Base-by-base conservation (phyloP, 2,888 invertebrate species). In the Pyrgus malvae region DNA sequence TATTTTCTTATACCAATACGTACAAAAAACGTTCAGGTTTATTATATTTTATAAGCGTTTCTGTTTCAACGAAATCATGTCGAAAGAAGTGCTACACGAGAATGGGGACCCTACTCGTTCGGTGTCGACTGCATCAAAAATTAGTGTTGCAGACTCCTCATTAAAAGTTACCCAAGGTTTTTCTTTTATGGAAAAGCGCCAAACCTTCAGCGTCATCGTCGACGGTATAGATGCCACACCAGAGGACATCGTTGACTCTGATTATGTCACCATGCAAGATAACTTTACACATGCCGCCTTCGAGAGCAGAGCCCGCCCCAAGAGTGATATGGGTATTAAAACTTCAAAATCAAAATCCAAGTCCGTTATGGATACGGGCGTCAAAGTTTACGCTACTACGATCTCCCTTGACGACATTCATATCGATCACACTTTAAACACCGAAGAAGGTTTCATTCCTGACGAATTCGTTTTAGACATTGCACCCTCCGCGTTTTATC, bases 351-450 rank as follows among this genome's bases (percentile, higher is more conserved):
- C 78, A 0, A 74, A 65, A 49, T 60, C 72, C 1, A 76, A 65
- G 29, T 67, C 68, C 9, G 59, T 48, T 2, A 61, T 59, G 12
- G 83, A 80, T n/a, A 57, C 64, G n/a, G 77, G 46, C n/a, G 79
- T 80, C 73, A 84, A 81, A 58, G 84, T 87, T 3, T 89, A 78
- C 66, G 85, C 87, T 1, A 90, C 90, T 2, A 90, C 90, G 2
- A 87, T 90, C 58, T 76, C 77, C 78, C 88, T 90, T 83, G 89
- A 90, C 87, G 85, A 90, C 74, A 88, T 90, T 37, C 65, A 80
- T 77, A 90, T 90, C 80, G 90, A 90, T 78, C 76, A 87, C 76
- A 86, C 90, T 70, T 67, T 76, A 51, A 77, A 86, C 68, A 89
- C 89, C 0, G 86, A 82, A 63, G 83, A 80, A 59, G 83, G 85